Percentiles rank a stretch among this genome's conserved stretches.
Conservation (phyloP, 2,113 vertebrate genomes). For the Phocoena sinus region DNA sequence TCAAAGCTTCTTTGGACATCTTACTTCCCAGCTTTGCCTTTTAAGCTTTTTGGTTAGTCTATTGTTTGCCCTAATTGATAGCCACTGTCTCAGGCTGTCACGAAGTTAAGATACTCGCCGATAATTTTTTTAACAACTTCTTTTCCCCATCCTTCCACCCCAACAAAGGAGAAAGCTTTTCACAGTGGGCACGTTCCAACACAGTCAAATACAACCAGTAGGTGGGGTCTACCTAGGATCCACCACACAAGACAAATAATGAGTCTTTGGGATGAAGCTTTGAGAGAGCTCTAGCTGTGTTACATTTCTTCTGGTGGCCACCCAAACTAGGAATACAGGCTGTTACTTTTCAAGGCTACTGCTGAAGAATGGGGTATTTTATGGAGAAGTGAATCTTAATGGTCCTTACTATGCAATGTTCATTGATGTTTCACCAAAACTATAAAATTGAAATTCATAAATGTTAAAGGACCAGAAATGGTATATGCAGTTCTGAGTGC, state of each 20-base stretch:
- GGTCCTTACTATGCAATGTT: background rate
- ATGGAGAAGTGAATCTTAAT: background rate
- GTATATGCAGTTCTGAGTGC: background rate
- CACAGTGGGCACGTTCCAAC: background rate
- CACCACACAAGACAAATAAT: background rate
- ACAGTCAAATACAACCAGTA: background rate
- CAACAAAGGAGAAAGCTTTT: background rate
- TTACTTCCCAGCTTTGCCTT: background rate
- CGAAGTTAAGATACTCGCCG: background rate
- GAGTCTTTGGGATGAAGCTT: background rate
- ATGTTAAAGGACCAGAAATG: background rate
- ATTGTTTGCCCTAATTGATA: background rate
- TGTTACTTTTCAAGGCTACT: background rate
- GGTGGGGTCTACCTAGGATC: background rate
- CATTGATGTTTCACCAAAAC: background rate
- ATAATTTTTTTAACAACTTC: background rate
- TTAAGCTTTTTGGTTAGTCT: background rate
- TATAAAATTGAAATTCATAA: background rate
- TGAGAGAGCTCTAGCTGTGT: background rate
- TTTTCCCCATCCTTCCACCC: background rate
- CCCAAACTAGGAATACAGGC: background rate
- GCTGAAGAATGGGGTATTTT: background rate
- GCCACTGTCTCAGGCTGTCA: background rate
- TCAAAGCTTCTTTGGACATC: background rate
- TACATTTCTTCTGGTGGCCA: background rate